These are phyloP conservation scores for Centropus unirufus DNA, from an alignment of 2,113 vertebrate genomes.

Conservation along the genomic window DNA sequence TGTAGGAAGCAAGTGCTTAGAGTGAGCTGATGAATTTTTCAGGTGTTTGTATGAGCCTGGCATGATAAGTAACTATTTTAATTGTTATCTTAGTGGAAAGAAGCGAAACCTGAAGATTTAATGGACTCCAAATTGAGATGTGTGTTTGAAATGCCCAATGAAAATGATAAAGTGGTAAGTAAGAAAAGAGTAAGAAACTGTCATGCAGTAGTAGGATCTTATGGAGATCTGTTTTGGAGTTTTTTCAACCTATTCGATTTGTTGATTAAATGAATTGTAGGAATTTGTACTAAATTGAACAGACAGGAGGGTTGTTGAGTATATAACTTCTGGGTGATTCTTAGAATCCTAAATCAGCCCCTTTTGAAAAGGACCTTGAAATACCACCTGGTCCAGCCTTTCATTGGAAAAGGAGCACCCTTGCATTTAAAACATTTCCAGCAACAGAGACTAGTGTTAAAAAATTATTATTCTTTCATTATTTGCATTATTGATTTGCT, in stretches of 20 bases:
- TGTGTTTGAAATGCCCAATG: constrained; percentile 95
- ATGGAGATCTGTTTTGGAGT: not conserved
- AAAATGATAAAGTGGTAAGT: constrained; percentile 98
- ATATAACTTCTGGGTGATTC: not conserved
- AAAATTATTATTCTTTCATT: not conserved
- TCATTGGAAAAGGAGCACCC: rapidly evolving
- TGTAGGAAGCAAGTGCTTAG: not conserved
- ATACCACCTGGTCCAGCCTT: not conserved
- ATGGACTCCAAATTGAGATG: constrained; percentile 99
- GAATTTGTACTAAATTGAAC: not conserved
- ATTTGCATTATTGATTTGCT: not conserved
- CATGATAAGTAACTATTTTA: not conserved
- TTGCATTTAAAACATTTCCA: not conserved
- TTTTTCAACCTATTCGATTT: not conserved
- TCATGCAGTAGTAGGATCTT: not conserved
- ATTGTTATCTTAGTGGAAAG: constrained; percentile 92
- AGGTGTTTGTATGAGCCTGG: not conserved
- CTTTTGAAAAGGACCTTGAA: not conserved
- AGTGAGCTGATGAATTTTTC: not conserved
- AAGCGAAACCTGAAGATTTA: constrained; percentile 95
- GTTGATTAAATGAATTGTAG: not conserved
- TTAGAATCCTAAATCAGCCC: not conserved
- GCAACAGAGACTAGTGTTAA: not conserved
- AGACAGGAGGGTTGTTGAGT: not conserved
- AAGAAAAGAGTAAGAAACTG: not conserved